Percentiles rank a stretch among this genome's conserved stretches.
phyloP scores from a whole-genome alignment of 2,888 invertebrate species.

The Noctua fimbriata region DNA sequence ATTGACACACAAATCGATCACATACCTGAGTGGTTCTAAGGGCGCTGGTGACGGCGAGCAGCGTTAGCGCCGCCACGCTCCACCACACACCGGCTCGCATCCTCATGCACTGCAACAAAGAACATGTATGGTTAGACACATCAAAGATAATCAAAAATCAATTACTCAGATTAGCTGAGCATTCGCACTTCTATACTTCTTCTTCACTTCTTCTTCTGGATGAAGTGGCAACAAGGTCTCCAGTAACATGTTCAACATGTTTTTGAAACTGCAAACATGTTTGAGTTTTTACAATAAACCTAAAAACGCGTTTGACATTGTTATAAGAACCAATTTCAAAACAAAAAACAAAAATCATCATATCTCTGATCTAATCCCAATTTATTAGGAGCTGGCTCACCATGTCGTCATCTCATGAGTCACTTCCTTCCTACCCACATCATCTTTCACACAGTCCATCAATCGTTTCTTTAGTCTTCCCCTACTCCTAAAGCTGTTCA shows the following conservation, averaged over 20 bases:
- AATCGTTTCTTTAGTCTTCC: neutral
- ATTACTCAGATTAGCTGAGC: too few species aligned
- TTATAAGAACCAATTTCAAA: neutral
- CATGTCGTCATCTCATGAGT: neutral
- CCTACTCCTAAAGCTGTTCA: neutral
- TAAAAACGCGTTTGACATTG: neutral
- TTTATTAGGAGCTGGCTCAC: neutral
- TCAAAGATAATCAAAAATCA: neutral
- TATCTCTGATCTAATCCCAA: neutral
- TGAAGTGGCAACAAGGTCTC: neutral
- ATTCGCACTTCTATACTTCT: too few species aligned
- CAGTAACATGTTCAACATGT: neutral
- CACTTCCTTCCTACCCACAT: neutral
- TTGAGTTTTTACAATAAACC: neutral
- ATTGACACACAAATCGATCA: neutral
- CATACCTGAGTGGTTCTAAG: conserved; percentile 83
- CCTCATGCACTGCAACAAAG: conserved; percentile 81
- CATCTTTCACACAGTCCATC: neutral
- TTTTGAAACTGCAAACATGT: neutral
- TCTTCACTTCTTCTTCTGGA: neutral
- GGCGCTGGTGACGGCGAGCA: conserved; percentile 82
- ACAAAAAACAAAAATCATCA: neutral
- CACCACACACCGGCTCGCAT: conserved; percentile 86
- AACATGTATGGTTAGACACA: neutral
- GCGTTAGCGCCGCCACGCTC: conserved; percentile 83